Base-by-base conservation (phyloP, 2,888 invertebrate genomes). In the Athalia rosae region DNA sequence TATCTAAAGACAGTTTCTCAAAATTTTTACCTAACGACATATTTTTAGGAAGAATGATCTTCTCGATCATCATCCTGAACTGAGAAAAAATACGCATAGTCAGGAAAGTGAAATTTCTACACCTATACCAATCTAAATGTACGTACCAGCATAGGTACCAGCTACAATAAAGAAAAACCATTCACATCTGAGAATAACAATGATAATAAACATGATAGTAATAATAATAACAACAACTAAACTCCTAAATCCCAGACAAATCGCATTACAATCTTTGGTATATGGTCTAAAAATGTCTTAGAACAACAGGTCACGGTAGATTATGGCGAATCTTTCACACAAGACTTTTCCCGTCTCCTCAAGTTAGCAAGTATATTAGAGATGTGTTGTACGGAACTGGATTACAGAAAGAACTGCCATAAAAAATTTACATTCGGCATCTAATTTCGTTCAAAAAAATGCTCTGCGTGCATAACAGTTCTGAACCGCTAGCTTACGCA, bases 221-320 rank as follows among this genome's bases (percentile, higher is more conserved):
- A 7, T 53, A 53, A 53, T 50, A 11, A 50, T 50, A 50, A 50
- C 11, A 50, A 50, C 9, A 50, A 50, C 2, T 50, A 50, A 9
- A 50, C 9, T 53, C 53, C 1, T 11, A 53, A 53, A 53, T 0
- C 9, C 11, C n/a, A 53, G 9, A 3, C n/a, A 7, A n/a, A 4
- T 11, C 53, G 9, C 9, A n/a, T 41, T 11, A 67, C n/a, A 53
- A 67, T 67, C 67, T 67, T 67, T 67, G 67, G 67, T 53, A 67
- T 28, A 28, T 28, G 28, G 67, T 53, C 53, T 15, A 28, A 8
- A 41, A 50, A 50, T 53, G 41, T 28, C 50, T 53, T 50, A 9
- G 53, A 4, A 50, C 3, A 67, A 67, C 41, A 9, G 28, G 28
- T 28, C 28, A 28, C 11, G 9, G 43, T 66, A 66, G 48, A 48